These are phyloP conservation scores for Brachyptera risi DNA, from an alignment of 2,888 invertebrate genomes.

Conservation along the genomic window DNA sequence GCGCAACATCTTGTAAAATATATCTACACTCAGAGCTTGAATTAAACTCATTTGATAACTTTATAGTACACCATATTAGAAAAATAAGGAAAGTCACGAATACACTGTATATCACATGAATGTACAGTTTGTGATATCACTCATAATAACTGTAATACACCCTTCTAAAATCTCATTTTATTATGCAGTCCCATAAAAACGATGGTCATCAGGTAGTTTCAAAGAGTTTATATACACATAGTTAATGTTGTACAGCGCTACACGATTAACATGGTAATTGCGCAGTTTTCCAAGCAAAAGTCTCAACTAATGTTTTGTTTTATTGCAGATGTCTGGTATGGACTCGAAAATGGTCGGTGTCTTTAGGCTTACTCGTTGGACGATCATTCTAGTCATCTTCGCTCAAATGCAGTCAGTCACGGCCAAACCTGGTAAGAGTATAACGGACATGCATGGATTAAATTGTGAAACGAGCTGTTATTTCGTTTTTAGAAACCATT, in stretches of 20 bases:
- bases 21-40: no score
- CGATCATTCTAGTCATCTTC: constrained; percentile 5
- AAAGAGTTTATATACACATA: no score
- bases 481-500: no score
- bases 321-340: not conserved
- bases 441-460: not conserved
- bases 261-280: constrained; percentile 9
- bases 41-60: no score
- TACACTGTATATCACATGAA: not conserved
- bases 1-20: no score
- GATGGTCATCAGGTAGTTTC: not conserved
- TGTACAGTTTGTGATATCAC: no score
- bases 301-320: not conserved
- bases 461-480: no score
- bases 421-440: constrained; percentile 2
- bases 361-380: not conserved
- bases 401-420: not conserved
- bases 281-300: not conserved
- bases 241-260: not conserved
- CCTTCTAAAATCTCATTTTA: not conserved
- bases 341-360: not conserved
- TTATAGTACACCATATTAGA: no score
- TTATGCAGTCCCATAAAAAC: constrained; percentile 3
- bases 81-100: not conserved
- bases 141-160: no score